Base-by-base conservation (phyloP, 2,797 vertebrate genomes). In the Gallirallus australis region DNA sequence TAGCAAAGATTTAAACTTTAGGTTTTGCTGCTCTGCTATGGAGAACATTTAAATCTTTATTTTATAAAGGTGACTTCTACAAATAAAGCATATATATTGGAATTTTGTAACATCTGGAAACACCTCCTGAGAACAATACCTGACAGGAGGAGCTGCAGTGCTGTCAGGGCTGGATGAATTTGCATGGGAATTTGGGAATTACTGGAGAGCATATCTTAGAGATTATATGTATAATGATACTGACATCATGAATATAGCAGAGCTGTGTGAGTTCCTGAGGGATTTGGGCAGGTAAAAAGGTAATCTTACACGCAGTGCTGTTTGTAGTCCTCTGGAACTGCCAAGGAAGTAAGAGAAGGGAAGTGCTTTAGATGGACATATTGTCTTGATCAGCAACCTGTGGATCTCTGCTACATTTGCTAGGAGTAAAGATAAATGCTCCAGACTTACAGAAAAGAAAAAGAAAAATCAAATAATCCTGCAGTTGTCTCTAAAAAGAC, bases 61-160 rank as follows among this genome's bases (percentile, higher is more conserved):
- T 82, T 45, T 6, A 63, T 83, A 94, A 96, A 93, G 35, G 90
- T 93, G 65, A 86, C 33, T 90, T 82, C 45, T 89, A 66, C 30
- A 64, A 30, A 65, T 68, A 71, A 94, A 95, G 80, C 37, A 86
- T 82, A 91, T 79, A 45, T 89, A 76, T 54, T 83, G 70, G 84
- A 94, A 65, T 84, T 95, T 94, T 87, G 66, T 19, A 96, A 94
- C 90, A 97, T 93, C 90, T 97, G 94, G 96, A 94, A 88, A 89
- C 79, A 75, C 56, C 83, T 93, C 54, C 63, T 85, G 78, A 94
- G 60, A 95, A 91, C 80, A 86, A 89, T 52, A 86, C 56, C 76
- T 96, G 73, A 91, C 82, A 94, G 84, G 82, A 93, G 71, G 63
- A 88, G 52, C 72, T 91, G 53, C 82, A 88, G 11, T 19, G 65